Conservation (phyloP, 2,888 invertebrate species). For the Drosophila aldrichi region DNA sequence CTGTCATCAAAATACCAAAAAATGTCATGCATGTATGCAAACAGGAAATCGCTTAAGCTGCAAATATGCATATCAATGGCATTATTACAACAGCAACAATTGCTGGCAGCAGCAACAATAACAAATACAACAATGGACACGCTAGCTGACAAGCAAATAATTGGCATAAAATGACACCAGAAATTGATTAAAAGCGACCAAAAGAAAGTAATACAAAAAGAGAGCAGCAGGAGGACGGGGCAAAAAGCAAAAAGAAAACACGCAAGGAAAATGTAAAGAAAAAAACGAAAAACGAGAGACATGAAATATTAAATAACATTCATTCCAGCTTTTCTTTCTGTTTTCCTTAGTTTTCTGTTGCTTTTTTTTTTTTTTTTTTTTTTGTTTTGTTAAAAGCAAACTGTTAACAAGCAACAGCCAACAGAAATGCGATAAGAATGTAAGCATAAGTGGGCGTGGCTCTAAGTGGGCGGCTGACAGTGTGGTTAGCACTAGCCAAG, state of each 20-base stretch:
- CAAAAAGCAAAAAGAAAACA: constrained; percentile 6
- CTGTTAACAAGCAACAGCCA: constrained; percentile 70
- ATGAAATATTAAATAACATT: constrained; percentile 74
- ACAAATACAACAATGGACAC: constrained; percentile 26
- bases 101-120: constrained; percentile 20
- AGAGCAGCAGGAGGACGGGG: neutral
- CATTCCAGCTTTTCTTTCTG: constrained; percentile 13
- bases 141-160: constrained; percentile 59
- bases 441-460: constrained; percentile 7
- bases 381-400: constrained; percentile 38
- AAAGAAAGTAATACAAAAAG: constrained; percentile 8
- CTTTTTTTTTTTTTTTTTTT: constrained; percentile 4
- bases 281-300: constrained; percentile 23
- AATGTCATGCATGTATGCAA: constrained; percentile 24
- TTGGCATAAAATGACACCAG: constrained; percentile 74
- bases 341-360: constrained; percentile 1
- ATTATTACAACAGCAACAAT: constrained; percentile 17
- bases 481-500: constrained; percentile 16
- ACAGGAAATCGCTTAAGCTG: constrained; percentile 27
- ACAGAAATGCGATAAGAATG: constrained; percentile 72
- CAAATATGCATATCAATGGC: constrained; percentile 45
- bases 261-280: constrained; percentile 16
- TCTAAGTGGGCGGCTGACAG: neutral
- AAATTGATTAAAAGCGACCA: constrained; percentile 69
- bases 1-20: constrained; percentile 24